Conservation (phyloP, 2,888 invertebrate species). For the Troides aeacus region DNA sequence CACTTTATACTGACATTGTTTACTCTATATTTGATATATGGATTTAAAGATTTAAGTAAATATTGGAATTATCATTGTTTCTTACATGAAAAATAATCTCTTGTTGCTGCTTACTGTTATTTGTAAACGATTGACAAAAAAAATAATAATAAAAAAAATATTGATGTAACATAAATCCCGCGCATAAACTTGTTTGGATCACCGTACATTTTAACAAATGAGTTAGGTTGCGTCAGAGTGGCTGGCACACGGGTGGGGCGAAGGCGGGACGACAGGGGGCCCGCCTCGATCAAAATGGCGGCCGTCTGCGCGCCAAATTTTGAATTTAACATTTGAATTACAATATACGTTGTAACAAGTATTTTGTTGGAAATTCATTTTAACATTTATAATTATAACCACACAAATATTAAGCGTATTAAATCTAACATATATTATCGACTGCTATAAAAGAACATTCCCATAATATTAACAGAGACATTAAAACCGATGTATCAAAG, state of each 20-base stretch:
- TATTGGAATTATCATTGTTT: no score
- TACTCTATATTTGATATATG: no score
- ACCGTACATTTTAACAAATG: slow-evolving; percentile 75
- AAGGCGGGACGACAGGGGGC: slow-evolving; percentile 75
- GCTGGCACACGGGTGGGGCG: slow-evolving; percentile 70
- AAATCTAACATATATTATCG: not conserved
- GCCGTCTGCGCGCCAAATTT: slow-evolving; percentile 80
- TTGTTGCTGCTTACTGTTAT: no score
- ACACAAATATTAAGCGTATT: not conserved
- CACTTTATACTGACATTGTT: no score
- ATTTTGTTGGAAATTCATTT: not conserved
- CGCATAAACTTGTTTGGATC: slow-evolving; percentile 55
- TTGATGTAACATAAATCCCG: slow-evolving; percentile 12
- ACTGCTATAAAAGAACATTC: not conserved
- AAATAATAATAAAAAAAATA: not conserved
- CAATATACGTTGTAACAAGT: slow-evolving; percentile 10
- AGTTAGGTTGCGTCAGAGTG: slow-evolving; percentile 78
- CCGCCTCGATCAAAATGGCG: slow-evolving; percentile 82
- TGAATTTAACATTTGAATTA: slow-evolving; percentile 50
- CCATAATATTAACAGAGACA: not conserved
- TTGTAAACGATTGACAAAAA: not conserved
- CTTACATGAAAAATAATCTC: no score
- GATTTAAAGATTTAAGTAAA: no score
- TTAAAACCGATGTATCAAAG: not conserved
- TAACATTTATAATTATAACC: no score